Base-by-base conservation (phyloP, 2,888 invertebrate species). In the Phyllotreta cruciferae region DNA sequence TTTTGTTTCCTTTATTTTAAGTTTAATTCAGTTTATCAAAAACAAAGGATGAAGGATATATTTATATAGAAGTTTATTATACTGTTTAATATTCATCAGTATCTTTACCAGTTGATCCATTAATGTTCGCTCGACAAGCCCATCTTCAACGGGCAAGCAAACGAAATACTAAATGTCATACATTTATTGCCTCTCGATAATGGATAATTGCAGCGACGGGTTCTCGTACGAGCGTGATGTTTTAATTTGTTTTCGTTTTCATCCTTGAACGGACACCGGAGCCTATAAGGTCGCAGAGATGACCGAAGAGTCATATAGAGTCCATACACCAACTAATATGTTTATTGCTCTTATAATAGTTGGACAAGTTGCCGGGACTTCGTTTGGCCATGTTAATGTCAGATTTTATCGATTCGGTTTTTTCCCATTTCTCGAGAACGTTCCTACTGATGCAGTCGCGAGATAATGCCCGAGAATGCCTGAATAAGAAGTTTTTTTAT, bases 351-450 rank as follows among this genome's bases (percentile, higher is more conserved):
- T 62, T 62, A 58, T 58, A 62, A 62, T 49, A 60, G 57, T 56
- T 64, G 45, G 45, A 61, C 60, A 60, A 62, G 56, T 65, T 39
- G 45, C 36, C 56, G 47, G 57, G 41, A 63, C 56, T 65, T 54
- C 62, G 56, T 57, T 62, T 64, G 60, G 55, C 64, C 63, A 60
- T 62, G 62, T 61, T 56, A 62, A 60, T 49, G 56, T 61, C 44
- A 63, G 67, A 67, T 67, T 63, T 58, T 62, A 60, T 68, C 66
- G 57, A 60, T 62, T 55, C 34, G 49, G 54, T 62, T 68, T 65
- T 62, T 58, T 63, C 56, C 44, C 42, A 24, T 24, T 56, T 56
- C 60, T 41, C 57, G 60, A 57, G 66, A 66, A 63, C 58, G 54
- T 64, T 62, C 57, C 58, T 49, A 64, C 66, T 53, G 68, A 66